Percentiles rank a stretch among this genome's conserved stretches.
Conservation (phyloP, 2,888 invertebrate species). For the Cheiracanthium punctorium region DNA sequence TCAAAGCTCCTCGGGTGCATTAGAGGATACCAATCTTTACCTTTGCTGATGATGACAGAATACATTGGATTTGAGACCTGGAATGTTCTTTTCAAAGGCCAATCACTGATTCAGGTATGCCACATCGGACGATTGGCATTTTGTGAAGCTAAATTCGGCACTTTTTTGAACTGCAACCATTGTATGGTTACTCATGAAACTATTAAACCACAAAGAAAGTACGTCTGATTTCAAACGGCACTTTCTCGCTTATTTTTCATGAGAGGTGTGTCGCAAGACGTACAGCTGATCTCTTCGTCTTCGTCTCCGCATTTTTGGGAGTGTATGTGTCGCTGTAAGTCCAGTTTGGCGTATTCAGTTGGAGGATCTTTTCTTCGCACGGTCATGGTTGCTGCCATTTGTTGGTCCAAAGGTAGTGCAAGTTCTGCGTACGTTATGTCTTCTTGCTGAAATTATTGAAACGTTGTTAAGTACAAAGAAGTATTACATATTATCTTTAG, state of each 20-base stretch:
- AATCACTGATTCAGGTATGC: neutral
- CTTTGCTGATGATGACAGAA: neutral
- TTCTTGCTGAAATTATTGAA: too few species aligned
- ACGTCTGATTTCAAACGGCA: slow-evolving; percentile 53
- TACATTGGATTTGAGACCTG: neutral
- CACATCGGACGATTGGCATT: slow-evolving; percentile 5
- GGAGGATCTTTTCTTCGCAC: slow-evolving; percentile 68
- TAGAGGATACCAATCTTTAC: neutral
- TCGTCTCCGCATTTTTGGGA: slow-evolving; percentile 44
- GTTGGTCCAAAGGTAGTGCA: slow-evolving; percentile 64
- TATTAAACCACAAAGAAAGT: neutral
- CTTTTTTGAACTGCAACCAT: slow-evolving; percentile 29
- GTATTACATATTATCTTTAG: too few species aligned
- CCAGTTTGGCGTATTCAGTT: slow-evolving; percentile 68
- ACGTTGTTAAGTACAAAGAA: too few species aligned
- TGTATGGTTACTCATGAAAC: neutral
- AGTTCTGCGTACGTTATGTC: slow-evolving; percentile 68
- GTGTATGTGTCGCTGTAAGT: slow-evolving; percentile 63
- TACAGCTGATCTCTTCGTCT: slow-evolving; percentile 64
- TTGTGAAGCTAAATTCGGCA: slow-evolving; percentile 54
- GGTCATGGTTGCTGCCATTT: slow-evolving; percentile 60
- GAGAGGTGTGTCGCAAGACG: slow-evolving; percentile 65
- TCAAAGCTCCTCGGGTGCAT: slow-evolving; percentile 52
- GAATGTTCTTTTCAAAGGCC: neutral
- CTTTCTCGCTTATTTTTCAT: slow-evolving; percentile 70